Percentiles rank a stretch among this genome's conserved stretches.
Conservation (phyloP, 1,140 invertebrate species). For the Pararge aegeria region DNA sequence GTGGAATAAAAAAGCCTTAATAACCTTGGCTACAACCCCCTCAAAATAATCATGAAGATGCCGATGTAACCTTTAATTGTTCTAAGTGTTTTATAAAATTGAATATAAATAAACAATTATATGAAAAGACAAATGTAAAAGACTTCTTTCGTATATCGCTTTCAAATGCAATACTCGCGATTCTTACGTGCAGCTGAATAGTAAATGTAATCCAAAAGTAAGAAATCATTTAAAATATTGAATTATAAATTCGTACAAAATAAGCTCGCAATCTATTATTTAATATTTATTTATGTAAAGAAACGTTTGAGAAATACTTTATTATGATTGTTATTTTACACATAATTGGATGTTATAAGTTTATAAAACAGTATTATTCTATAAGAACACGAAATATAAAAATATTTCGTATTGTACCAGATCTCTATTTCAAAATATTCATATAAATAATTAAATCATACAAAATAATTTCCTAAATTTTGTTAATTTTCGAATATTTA, state of each 20-base stretch:
- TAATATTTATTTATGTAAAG: neutral
- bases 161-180: neutral
- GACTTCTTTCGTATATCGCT: neutral
- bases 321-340: neutral
- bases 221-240: neutral
- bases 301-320: neutral
- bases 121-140: neutral
- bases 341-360: neutral
- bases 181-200: neutral
- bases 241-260: neutral
- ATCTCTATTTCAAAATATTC: neutral
- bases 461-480: neutral
- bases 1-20: too few species aligned
- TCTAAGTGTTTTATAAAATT: too few species aligned
- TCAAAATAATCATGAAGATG: too few species aligned
- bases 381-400: neutral
- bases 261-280: neutral
- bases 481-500: constrained; percentile 9
- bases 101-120: neutral
- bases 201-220: neutral
- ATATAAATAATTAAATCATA: neutral
- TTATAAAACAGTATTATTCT: constrained; percentile 9
- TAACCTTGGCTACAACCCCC: too few species aligned
- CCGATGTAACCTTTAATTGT: too few species aligned
- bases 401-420: neutral